These are phyloP conservation scores for Drosophila siamana DNA, from an alignment of 2,888 invertebrate genomes.

Conservation along the genomic window DNA sequence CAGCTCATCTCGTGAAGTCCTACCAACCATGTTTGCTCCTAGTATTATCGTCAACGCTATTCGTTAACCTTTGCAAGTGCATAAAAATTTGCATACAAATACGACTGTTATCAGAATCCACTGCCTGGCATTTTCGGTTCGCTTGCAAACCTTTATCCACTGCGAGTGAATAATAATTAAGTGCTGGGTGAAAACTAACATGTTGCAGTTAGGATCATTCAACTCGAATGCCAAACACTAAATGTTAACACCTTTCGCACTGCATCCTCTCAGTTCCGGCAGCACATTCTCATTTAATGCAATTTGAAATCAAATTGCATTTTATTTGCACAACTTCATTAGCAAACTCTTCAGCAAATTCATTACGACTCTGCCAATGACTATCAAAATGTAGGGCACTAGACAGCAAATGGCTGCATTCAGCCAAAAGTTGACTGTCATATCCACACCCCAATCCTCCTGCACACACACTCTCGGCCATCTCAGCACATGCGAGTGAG, in stretches of 20 bases:
- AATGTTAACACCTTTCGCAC: constrained; percentile 39
- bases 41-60: background rate
- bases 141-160: constrained; percentile 20
- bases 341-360: constrained; percentile 76
- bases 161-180: constrained; percentile 26
- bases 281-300: constrained; percentile 64
- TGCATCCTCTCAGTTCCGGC: constrained; percentile 20
- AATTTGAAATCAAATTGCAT: constrained; percentile 74
- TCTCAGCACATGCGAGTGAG: background rate
- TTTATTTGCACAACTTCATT: constrained; percentile 74
- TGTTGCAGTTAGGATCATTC: constrained; percentile 41
- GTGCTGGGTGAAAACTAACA: constrained; percentile 25
- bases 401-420: constrained; percentile 45
- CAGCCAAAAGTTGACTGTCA: constrained; percentile 48
- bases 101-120: background rate
- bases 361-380: constrained; percentile 71
- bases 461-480: constrained; percentile 8
- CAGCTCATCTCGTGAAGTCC: background rate
- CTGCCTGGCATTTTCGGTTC: background rate
- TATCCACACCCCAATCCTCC: background rate
- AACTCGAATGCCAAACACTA: constrained; percentile 15
- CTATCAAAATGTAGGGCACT: constrained; percentile 78
- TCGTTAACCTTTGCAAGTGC: background rate
- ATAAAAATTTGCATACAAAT: constrained; percentile 19
- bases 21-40: background rate